These are phyloP conservation scores for Chrysodeixis includens DNA, from an alignment of 2,888 invertebrate species.

Conservation along the genomic window DNA sequence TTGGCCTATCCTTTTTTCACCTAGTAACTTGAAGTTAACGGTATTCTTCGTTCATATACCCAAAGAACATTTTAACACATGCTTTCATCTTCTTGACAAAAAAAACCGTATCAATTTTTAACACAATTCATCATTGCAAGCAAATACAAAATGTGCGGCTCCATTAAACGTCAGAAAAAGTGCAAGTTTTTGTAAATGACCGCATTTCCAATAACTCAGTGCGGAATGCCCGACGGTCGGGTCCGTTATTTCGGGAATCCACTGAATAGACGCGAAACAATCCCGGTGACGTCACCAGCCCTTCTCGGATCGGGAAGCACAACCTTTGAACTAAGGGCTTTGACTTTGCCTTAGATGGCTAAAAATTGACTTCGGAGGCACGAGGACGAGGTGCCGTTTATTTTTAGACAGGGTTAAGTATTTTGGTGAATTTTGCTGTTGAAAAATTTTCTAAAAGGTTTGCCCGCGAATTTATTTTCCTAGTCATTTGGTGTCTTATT, in stretches of 20 bases:
- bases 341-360: conserved; percentile 39
- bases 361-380: conserved; percentile 6
- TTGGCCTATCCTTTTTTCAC: no score
- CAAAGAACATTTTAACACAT: neutral
- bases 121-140: neutral
- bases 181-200: conserved; percentile 25
- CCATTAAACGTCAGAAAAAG: conserved; percentile 24
- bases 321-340: conserved; percentile 49
- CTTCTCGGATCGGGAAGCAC: conserved; percentile 45
- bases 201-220: conserved; percentile 28
- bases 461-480: no score
- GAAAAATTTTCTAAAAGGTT: neutral
- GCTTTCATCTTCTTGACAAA: neutral
- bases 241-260: conserved; percentile 55
- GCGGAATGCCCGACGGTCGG: conserved; percentile 29
- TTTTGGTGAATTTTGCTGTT: neutral
- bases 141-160: neutral
- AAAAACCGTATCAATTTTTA: neutral
- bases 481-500: no score
- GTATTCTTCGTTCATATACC: neutral
- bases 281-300: conserved; percentile 63
- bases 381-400: neutral
- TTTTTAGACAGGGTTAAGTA: neutral
- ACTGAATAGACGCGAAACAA: conserved; percentile 43
- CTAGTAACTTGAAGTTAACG: neutral